Evolutionary conservation across 2,888 invertebrate species (phyloP), one percentile per base, ranked within the genome.

Genomic region (Aethes cnicana): DNA sequence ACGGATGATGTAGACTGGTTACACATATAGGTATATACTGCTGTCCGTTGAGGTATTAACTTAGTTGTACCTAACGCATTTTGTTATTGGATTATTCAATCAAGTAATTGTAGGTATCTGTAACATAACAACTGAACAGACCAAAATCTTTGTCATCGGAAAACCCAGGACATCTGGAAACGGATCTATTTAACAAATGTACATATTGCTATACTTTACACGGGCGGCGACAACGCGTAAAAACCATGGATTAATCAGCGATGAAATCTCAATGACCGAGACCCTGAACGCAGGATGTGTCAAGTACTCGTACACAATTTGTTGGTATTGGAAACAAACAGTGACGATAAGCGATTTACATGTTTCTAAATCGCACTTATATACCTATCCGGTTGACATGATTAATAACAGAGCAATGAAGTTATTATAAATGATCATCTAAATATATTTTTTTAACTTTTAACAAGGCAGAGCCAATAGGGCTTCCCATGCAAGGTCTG

Each of bases 131-230:
- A 32, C 37, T 44, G 26, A 50, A 20, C 21, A 59, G 57, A 63
- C 60, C 60, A 62, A 57, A 56, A 41, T 56, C n/a, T 21, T 44
- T 62, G 63, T 62, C 61, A 58, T 49, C 14, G 80, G 80, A 60
- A 75, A 80, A 80, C 66, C 79, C 79, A n/a, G n/a, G n/a, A n/a
- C n/a, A 66, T 55, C 55, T 44, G 56, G 50, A 73, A 72, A 72
- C 79, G 79, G 79, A 81, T 73, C 75, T 77, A 58, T 55, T 44
- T 53, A 65, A 72, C 67, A 67, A 65, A 69, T 67, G 63, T 37
- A 61, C 59, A 59, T 59, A 71, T 56, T 41, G 54, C 55, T 43
- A 47, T 43, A 50, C 55, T 47, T 46, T 41, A 47, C 20, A 20
- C 42, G 30, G n/a, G n/a, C 30, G 4, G 18, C 35, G 50, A 52